A percentile compares a stretch with the other conserved stretches of the same genome.
phyloP scores from a whole-genome alignment of 2,113 vertebrate genomes.

The Caranx ignobilis region DNA sequence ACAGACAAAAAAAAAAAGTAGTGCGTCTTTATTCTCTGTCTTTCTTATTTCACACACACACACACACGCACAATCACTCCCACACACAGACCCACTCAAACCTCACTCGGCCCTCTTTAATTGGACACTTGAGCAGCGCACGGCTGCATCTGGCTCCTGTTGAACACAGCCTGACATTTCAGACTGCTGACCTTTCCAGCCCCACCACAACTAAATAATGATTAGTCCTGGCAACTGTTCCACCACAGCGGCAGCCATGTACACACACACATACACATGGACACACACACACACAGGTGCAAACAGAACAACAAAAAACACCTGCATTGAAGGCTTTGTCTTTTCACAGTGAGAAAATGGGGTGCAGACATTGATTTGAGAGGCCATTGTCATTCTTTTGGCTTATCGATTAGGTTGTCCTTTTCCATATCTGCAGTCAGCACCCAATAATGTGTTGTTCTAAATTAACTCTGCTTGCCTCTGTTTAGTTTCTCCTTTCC shows the following conservation, averaged over 20 bases:
- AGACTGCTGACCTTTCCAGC: slow-evolving; percentile 99
- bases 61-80: slow-evolving; percentile 27
- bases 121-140: slow-evolving; percentile 92
- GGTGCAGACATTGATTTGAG: slow-evolving; percentile 94
- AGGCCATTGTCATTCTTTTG: slow-evolving; percentile 92
- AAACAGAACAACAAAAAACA: slow-evolving; percentile 80
- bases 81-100: slow-evolving; percentile 76
- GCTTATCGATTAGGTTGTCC: slow-evolving; percentile 95
- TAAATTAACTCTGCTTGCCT: slow-evolving; percentile 94
- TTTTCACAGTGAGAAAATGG: slow-evolving; percentile 92
- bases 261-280: slow-evolving; percentile 28
- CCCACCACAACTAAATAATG: slow-evolving; percentile 95
- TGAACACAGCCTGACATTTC: slow-evolving; percentile 99
- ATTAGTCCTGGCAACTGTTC: slow-evolving; percentile 95
- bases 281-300: slow-evolving; percentile 46
- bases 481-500: slow-evolving; percentile 84
- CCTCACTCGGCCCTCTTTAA: slow-evolving; percentile 90
- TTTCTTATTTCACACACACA: slow-evolving; percentile 55
- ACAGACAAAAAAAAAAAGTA: not conserved
- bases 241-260: slow-evolving; percentile 87
- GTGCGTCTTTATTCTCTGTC: slow-evolving; percentile 13
- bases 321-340: slow-evolving; percentile 87
- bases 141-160: slow-evolving; percentile 90
- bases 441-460: slow-evolving; percentile 90
- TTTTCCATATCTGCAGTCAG: slow-evolving; percentile 95